Percentiles rank a stretch among this genome's conserved stretches.
These are phyloP conservation scores for Pseudochirops corinnae DNA, from an alignment of 2,797 vertebrate species.

Conservation along the genomic window DNA sequence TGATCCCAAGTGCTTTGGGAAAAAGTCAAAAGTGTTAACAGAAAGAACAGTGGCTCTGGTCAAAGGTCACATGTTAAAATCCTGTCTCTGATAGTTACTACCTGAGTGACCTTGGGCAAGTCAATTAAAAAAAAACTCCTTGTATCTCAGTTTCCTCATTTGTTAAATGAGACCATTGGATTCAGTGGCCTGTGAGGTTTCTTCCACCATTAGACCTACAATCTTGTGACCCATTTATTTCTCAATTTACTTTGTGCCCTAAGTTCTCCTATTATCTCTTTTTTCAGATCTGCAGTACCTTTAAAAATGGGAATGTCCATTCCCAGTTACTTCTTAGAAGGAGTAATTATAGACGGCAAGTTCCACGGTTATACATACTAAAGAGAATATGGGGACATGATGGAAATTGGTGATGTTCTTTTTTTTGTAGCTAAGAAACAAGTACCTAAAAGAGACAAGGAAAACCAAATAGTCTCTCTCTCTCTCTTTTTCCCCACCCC, in stretches of 20 bases:
- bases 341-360: not conserved
- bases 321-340: not conserved
- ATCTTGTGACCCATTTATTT: not conserved
- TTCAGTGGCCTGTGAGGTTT: not conserved
- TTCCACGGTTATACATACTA: not conserved
- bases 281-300: not conserved
- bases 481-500: not conserved
- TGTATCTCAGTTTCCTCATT: not conserved
- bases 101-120: not conserved
- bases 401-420: not conserved
- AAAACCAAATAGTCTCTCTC: not conserved
- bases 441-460: not conserved
- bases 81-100: not conserved
- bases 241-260: not conserved
- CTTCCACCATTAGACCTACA: not conserved
- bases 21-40: not conserved
- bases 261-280: not conserved
- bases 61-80: not conserved
- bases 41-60: not conserved
- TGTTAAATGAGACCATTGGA: not conserved
- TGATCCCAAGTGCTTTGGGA: not conserved
- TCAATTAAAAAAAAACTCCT: not conserved
- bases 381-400: not conserved
- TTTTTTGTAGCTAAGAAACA: not conserved
- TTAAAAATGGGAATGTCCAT: not conserved